Evolutionary conservation across 2,888 invertebrate species (phyloP), one percentile per base, ranked within the genome.

Genomic region (Flabesymbios commensalis): DNA sequence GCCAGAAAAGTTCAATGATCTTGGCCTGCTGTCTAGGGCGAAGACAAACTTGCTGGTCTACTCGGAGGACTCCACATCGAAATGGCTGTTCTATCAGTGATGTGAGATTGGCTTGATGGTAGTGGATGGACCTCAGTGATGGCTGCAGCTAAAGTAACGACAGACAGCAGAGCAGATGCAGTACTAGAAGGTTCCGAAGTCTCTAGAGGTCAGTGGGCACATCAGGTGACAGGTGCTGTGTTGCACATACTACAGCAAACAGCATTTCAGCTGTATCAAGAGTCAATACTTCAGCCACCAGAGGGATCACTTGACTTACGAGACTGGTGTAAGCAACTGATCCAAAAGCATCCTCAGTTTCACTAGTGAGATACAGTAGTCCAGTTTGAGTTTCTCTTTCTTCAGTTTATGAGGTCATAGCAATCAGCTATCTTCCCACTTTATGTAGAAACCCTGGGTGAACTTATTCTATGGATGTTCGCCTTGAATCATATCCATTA

Each of bases 11-110:
- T 59, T 31, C 43, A 59, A n/a, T 59, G 57, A 39, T 19, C 52
- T 5, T 61, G 45, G 32, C 57, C 58, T 7, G 28, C 22, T n/a
- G 28, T 4, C 7, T 49, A 59, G 47, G 61, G 58, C 3, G 61
- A 61, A 28, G 49, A 45, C 41, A 48, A 47, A 47, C 36, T 29
- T 33, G 56, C 49, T 7, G 28, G 59, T 3, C 4, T 61, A 36
- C 17, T 61, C 10, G 61, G 61, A 3, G 57, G 48, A 19, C 58
- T 61, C 17, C 61, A 59, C 31, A 43, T 32, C 10, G 59, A 59
- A 33, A 59, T 59, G 59, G 54, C 59, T 19, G n/a, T 45, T 17
- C 17, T 57, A 10, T 48, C 19, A 10, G 31, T 28, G 4, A 19
- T 49, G 3, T 48, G 61, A 4, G 36, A 48, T n/a, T 48, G 36